These are phyloP conservation scores for Timandra comae DNA, from an alignment of 2,888 invertebrate genomes.

Conservation along the genomic window DNA sequence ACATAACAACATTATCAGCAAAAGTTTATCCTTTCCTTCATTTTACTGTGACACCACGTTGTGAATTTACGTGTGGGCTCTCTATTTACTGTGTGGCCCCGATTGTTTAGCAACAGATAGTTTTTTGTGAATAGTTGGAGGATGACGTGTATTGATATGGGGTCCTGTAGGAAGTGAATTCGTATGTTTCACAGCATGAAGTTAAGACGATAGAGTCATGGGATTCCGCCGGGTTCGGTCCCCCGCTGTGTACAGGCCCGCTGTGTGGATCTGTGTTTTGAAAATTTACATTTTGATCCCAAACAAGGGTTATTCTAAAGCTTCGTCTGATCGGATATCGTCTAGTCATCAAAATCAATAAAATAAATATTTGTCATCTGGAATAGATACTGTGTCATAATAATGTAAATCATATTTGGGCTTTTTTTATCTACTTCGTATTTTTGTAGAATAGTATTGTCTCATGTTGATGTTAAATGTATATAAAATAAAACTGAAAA, in stretches of 20 bases:
- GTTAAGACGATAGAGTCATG: constrained; percentile 56
- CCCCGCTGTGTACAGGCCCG: constrained; percentile 50
- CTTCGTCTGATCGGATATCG: constrained; percentile 34
- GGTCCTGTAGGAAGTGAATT: constrained; percentile 59
- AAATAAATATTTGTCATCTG: constrained; percentile 35
- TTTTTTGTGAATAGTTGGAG: constrained; percentile 41
- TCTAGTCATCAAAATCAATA: constrained; percentile 49
- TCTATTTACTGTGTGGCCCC: constrained; percentile 42
- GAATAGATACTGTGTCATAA: constrained; percentile 18
- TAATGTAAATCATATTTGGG: too few species aligned
- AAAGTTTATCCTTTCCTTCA: constrained; percentile 25
- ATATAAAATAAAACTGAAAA: too few species aligned
- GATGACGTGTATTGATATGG: constrained; percentile 60
- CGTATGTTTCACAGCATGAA: constrained; percentile 71
- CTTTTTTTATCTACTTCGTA: too few species aligned
- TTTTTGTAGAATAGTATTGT: too few species aligned
- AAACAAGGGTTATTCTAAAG: constrained; percentile 42
- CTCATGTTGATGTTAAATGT: too few species aligned
- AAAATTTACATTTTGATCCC: constrained; percentile 62
- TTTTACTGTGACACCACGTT: constrained; percentile 25
- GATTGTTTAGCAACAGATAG: constrained; percentile 39
- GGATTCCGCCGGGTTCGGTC: constrained; percentile 39
- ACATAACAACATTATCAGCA: constrained; percentile 17
- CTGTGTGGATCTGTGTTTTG: constrained; percentile 45
- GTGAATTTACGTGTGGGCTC: constrained; percentile 26